Evolutionary conservation across 2,113 vertebrate species (phyloP).

Genomic region (Dromiciops gliroides): DNA sequence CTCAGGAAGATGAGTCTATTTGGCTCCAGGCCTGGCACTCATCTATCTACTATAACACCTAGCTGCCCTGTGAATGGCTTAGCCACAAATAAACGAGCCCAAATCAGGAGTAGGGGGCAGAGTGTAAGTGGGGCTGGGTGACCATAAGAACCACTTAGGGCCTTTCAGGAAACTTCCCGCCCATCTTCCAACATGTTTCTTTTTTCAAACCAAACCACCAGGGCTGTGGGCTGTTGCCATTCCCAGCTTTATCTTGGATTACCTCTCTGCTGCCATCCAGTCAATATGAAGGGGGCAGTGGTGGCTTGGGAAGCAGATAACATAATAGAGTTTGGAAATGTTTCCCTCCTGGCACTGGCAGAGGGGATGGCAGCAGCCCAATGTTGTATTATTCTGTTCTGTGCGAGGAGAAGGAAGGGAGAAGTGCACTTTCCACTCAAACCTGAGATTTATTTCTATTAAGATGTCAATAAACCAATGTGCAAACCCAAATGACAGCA

Average conservation of each 20-base stretch:
- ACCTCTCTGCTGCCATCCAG: constrained; percentile 7
- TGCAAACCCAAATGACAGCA: not conserved
- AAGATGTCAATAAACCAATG: not conserved
- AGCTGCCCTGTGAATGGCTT: not conserved
- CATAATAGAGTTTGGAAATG: rapidly evolving
- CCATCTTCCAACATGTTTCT: not conserved
- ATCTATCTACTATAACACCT: too few relatives aligned
- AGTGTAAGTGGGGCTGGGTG: not conserved
- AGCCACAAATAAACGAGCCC: not conserved
- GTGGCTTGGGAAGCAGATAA: not conserved
- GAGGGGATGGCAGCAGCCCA: not conserved
- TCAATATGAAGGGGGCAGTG: rapidly evolving
- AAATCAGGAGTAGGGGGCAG: not conserved
- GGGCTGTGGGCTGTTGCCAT: not conserved
- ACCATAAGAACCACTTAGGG: not conserved
- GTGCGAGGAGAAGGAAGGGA: not conserved
- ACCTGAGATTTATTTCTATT: not conserved
- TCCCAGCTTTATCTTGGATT: constrained; percentile 13
- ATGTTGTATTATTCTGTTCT: not conserved
- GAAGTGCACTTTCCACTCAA: not conserved
- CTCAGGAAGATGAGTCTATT: not conserved
- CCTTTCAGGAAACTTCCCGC: not conserved
- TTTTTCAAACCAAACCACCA: not conserved
- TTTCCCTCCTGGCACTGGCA: constrained; percentile 20
- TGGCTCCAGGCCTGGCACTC: rapidly evolving